Percentiles rank a stretch among this genome's conserved stretches.
Conservation (phyloP, 2,797 vertebrate species). For the Nothura maculosa region DNA sequence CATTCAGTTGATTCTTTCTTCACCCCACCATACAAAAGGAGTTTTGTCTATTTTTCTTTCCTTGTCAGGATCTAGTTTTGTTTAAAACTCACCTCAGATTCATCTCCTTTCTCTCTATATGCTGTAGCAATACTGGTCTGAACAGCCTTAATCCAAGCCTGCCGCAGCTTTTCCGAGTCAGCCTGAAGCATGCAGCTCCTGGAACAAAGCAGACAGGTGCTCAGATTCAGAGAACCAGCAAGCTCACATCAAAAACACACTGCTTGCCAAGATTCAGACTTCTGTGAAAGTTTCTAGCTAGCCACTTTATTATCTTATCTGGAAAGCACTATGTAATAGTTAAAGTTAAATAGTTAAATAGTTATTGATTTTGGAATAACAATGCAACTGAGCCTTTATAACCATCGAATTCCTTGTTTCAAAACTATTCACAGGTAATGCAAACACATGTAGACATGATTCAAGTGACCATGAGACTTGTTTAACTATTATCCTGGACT, state of each 20-base stretch:
- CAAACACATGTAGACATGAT: background rate
- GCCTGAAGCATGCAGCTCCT: constrained; percentile 99
- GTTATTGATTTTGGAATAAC: background rate
- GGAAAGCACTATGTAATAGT: background rate
- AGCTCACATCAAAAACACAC: background rate
- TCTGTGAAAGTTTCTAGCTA: background rate
- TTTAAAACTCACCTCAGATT: constrained; percentile 86
- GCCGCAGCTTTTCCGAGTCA: constrained; percentile 95
- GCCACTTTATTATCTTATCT: background rate
- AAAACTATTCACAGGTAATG: background rate
- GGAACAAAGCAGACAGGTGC: background rate
- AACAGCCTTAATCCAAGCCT: constrained; percentile 98
- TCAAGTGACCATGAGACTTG: background rate
- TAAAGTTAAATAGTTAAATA: too few relatives aligned
- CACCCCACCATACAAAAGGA: background rate
- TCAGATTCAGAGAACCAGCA: background rate
- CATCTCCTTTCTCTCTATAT: constrained; percentile 94
- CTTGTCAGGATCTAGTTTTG: too few relatives aligned
- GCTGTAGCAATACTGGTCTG: constrained; percentile 98
- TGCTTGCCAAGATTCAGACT: background rate
- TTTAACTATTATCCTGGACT: background rate
- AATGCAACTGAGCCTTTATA: background rate
- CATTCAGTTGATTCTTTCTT: background rate
- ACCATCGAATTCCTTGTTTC: background rate
- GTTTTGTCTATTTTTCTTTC: background rate